phyloP scores from a whole-genome alignment of 2,888 invertebrate genomes.

The Athalia cordata region DNA sequence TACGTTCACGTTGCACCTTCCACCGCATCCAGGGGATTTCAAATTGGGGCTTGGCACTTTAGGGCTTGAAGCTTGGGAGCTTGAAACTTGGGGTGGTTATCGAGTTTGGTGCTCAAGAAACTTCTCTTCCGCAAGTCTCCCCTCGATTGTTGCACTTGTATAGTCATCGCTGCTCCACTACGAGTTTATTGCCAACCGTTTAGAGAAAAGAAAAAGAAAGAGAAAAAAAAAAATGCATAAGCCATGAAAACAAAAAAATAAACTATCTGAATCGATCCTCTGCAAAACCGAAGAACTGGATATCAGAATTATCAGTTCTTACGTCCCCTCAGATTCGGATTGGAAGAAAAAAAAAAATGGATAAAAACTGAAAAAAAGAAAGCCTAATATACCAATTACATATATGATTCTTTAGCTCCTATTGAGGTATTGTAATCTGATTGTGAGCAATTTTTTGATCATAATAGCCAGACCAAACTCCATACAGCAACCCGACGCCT shows the following conservation, averaged over 20 bases:
- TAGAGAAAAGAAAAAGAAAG: conserved; percentile 9
- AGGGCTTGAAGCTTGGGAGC: background rate
- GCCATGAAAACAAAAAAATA: no score
- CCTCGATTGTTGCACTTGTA: background rate
- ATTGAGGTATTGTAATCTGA: no score
- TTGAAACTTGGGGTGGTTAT: background rate
- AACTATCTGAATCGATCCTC: no score
- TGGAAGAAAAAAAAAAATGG: no score
- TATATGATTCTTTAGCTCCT: no score
- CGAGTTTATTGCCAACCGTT: conserved; percentile 20
- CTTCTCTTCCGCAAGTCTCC: conserved; percentile 2
- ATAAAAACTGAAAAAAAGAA: background rate
- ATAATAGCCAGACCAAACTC: background rate
- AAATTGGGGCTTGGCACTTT: background rate
- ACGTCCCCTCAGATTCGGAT: no score
- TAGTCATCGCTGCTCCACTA: conserved; percentile 25
- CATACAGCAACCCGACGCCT: background rate
- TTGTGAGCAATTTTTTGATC: conserved; percentile 15
- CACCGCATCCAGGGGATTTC: background rate
- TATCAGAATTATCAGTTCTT: no score
- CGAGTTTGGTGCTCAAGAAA: conserved; percentile 23
- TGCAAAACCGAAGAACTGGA: no score
- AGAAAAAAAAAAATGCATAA: no score
- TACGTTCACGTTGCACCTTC: no score
- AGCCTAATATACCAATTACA: no score